Conservation (phyloP, 2,888 invertebrate species). For the Tenthredo livida region DNA sequence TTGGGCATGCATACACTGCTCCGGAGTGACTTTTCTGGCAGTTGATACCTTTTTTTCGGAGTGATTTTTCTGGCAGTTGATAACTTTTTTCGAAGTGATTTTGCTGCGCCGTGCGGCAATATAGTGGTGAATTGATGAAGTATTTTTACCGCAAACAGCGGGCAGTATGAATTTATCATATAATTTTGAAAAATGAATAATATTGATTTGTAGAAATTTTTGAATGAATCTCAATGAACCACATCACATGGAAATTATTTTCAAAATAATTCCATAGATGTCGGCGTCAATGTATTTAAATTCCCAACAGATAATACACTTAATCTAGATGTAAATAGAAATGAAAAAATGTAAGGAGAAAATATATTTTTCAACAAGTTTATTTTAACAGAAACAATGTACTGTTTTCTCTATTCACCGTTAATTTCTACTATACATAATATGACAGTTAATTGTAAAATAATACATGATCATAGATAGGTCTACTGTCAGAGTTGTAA, state of each 20-base stretch:
- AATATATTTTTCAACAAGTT: constrained; percentile 72
- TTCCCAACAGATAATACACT: background rate
- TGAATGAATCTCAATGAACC: background rate
- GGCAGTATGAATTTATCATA: background rate
- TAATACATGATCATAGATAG: constrained; percentile 69
- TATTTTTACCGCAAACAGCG: background rate
- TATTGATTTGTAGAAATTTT: no score
- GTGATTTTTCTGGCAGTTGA: no score
- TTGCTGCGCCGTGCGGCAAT: no score
- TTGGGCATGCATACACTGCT: no score
- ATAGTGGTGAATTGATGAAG: background rate
- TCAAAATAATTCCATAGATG: background rate
- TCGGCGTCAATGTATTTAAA: background rate
- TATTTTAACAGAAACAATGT: constrained; percentile 77
- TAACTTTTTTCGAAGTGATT: no score
- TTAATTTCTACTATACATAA: constrained; percentile 77
- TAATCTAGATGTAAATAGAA: background rate
- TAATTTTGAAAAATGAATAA: background rate
- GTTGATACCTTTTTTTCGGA: no score
- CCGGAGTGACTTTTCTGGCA: no score
- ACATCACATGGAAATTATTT: background rate
- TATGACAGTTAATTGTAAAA: constrained; percentile 74
- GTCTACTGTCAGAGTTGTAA: constrained; percentile 36
- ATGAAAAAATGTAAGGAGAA: background rate
- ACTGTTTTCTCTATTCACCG: constrained; percentile 75